phyloP scores from a whole-genome alignment of 2,113 vertebrate genomes.

The Ceyx melanurus region DNA sequence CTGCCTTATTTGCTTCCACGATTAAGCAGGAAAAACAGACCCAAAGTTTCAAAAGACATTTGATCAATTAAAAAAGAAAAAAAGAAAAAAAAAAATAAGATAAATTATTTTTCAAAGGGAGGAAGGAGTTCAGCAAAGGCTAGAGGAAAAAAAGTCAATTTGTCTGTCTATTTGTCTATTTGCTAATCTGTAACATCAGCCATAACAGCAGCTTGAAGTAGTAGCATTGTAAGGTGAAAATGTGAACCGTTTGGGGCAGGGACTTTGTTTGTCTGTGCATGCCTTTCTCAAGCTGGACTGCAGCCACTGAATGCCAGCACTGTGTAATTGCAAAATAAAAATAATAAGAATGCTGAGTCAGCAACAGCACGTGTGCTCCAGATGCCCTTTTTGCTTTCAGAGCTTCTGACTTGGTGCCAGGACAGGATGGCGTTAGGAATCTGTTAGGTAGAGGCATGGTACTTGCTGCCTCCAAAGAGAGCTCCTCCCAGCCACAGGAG shows the following conservation, averaged over 20 bases:
- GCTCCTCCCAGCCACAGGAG: neutral
- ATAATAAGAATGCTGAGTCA: neutral
- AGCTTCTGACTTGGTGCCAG: neutral
- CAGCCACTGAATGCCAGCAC: neutral
- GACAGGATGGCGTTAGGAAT: neutral
- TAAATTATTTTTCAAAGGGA: neutral
- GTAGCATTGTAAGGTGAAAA: neutral
- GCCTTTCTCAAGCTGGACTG: neutral
- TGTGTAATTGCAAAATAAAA: neutral
- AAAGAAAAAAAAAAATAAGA: neutral
- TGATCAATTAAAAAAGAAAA: conserved; percentile 61
- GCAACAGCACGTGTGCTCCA: neutral
- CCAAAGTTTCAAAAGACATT: conserved; percentile 54
- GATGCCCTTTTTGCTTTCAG: neutral
- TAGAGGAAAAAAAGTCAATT: neutral
- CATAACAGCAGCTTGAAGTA: neutral
- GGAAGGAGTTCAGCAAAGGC: neutral
- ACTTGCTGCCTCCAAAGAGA: neutral
- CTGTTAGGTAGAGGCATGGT: neutral
- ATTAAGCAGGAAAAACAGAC: conserved; percentile 56
- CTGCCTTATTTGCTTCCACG: conserved; percentile 59
- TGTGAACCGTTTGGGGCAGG: neutral
- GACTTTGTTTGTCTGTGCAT: neutral
- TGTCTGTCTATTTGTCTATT: neutral
- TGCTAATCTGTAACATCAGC: neutral